Percentiles rank a stretch among this genome's conserved stretches.
Conservation (phyloP, 1,140 invertebrate genomes). For the Heliconius melpomene region DNA sequence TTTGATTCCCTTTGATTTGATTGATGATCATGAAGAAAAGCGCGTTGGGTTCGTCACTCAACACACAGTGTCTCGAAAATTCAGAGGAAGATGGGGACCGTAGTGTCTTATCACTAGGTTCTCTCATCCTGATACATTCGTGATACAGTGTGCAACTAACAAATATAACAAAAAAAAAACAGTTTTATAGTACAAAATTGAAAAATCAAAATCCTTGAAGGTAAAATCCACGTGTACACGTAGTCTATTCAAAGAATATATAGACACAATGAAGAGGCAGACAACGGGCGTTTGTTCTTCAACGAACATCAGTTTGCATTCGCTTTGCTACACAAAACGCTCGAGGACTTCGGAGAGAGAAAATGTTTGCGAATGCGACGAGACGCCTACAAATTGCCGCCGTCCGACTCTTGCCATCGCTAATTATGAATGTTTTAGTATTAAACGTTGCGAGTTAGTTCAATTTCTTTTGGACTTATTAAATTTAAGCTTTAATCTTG, state of each 20-base stretch:
- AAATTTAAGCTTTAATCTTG: not conserved
- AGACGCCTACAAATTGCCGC: slow-evolving; percentile 38
- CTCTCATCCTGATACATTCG: too few relatives aligned
- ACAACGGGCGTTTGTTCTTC: slow-evolving; percentile 37
- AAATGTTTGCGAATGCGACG: slow-evolving; percentile 38
- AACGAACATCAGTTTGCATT: slow-evolving; percentile 37
- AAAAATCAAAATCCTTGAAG: not conserved
- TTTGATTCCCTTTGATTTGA: too few relatives aligned
- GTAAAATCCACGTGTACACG: not conserved
- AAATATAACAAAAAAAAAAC: too few relatives aligned
- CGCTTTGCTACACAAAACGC: slow-evolving; percentile 38
- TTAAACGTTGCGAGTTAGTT: not conserved
- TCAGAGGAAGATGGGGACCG: too few relatives aligned
- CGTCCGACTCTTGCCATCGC: not conserved
- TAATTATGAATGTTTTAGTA: not conserved
- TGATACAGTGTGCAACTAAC: too few relatives aligned
- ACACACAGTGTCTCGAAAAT: too few relatives aligned
- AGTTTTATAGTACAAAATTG: too few relatives aligned
- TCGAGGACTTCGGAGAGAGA: slow-evolving; percentile 35
- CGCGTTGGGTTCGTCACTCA: too few relatives aligned
- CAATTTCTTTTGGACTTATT: not conserved
- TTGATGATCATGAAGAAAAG: too few relatives aligned
- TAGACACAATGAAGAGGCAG: slow-evolving; percentile 32
- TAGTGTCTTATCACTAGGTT: too few relatives aligned
- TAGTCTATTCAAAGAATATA: not conserved